Evolutionary conservation across 1,140 invertebrate genomes (phyloP), one percentile per base, ranked within the genome.

Genomic region (Ips typographus): DNA sequence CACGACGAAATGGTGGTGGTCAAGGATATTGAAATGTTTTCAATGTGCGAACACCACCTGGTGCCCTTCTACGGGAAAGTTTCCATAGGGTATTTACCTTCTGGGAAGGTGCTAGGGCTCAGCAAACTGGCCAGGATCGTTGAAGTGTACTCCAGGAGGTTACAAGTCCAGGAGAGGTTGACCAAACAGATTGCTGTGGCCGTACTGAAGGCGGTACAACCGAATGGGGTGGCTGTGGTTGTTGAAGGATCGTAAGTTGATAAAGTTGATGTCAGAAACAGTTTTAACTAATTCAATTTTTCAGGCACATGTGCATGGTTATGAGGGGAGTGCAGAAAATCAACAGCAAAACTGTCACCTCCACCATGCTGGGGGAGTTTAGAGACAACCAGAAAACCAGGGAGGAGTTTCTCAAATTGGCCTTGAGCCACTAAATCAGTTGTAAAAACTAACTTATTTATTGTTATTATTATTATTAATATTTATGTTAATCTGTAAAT

Each of bases 1-100:
- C 96, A 98, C 77, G 98, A 99, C 80, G 98, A 99, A 81, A 94
- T 99, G 96, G 98, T 99, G 0, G 96, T 99, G 4, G 97, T 99
- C 0, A 98, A 98, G 79, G 96, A 99, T 80, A 99, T 99, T 70
- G 98, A 99, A 84, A 99, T 99, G 96, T 99, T 99, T 80, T 99
- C 96, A 44, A 93, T 99, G 88, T 99, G 98, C 79, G 98, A 99
- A 80, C 98, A 99, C 80, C 98, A 99, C 80, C 83, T 99, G 75
- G 97, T 99, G n/a, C 98, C 98, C 0, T 99, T 99, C 82, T 96
- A 98, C 79, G 98, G 98, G 42, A 99, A 99, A 83, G 96, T 99
- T 0, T 99, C 97, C 65, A 98, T 99, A 73, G 98, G 97, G 0
- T 99, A 99, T 83, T 84, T 99, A 58, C 98, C 98, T 0, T 96